phyloP scores from a whole-genome alignment of 2,113 vertebrate genomes.

The Rhabdomys dilectus region DNA sequence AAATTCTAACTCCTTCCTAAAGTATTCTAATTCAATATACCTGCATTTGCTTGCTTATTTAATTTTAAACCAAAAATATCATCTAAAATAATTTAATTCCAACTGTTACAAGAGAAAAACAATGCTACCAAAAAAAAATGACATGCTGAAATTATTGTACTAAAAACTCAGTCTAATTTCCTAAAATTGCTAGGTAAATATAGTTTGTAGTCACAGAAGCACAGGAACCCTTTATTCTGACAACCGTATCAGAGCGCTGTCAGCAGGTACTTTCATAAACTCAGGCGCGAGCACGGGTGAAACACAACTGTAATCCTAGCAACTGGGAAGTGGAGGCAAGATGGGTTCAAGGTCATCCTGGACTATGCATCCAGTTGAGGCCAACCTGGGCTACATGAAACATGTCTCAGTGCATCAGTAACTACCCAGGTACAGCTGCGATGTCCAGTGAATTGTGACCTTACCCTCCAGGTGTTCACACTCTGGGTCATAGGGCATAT shows the following conservation, averaged over 20 bases:
- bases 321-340: neutral
- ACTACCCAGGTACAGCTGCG: too few relatives aligned
- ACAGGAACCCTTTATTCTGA: neutral
- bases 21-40: conserved; percentile 11
- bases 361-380: neutral
- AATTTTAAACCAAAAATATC: conserved; percentile 50
- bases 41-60: neutral
- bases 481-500: neutral
- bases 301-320: neutral
- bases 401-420: too few relatives aligned
- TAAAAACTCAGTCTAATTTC: conserved; percentile 31
- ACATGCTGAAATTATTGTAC: conserved; percentile 32
- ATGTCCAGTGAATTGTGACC: neutral
- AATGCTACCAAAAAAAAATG: conserved; percentile 48
- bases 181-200: conserved; percentile 44
- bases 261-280: neutral
- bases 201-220: conserved; percentile 24
- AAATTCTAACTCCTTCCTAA: conserved; percentile 28
- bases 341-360: neutral
- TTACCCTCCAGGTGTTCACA: neutral
- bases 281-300: neutral
- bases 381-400: neutral
- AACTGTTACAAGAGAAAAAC: conserved; percentile 26
- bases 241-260: neutral
- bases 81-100: conserved; percentile 42